These are phyloP conservation scores for Cossypha polioptera DNA, from an alignment of 2,797 vertebrate species.

Conservation along the genomic window DNA sequence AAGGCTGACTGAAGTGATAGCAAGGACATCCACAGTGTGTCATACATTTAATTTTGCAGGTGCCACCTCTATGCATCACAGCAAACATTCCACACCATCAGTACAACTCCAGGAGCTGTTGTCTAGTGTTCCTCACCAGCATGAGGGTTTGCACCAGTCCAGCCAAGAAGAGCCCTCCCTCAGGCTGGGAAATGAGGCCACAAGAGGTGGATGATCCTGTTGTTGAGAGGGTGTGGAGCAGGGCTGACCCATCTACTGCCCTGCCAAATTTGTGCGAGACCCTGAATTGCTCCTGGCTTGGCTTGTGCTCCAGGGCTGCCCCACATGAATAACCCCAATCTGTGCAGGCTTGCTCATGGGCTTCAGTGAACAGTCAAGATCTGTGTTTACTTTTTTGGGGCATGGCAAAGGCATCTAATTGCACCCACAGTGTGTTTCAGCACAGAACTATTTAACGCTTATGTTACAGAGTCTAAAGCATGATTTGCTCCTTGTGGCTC, in stretches of 20 bases:
- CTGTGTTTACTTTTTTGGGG: background rate
- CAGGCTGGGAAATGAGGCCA: background rate
- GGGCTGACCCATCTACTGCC: background rate
- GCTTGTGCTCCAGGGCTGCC: background rate
- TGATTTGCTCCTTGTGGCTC: conserved; percentile 46
- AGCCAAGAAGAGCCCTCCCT: background rate
- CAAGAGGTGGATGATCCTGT: background rate
- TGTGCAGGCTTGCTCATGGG: background rate
- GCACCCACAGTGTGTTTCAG: conserved; percentile 24
- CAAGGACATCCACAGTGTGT: background rate
- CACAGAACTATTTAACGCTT: conserved; percentile 13
- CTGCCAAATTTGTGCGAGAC: background rate
- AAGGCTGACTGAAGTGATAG: background rate
- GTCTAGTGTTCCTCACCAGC: background rate
- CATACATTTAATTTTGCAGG: background rate
- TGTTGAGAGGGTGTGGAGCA: background rate
- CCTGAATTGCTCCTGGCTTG: background rate
- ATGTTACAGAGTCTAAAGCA: conserved; percentile 14
- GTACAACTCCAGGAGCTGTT: background rate
- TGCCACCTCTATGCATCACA: background rate
- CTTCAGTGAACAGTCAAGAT: background rate
- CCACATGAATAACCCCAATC: background rate
- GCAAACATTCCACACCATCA: fast-evolving
- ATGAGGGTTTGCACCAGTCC: background rate
- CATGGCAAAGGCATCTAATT: conserved; percentile 10